Conservation (phyloP, 2,888 invertebrate genomes). For the Holacanthella duospinosa region DNA sequence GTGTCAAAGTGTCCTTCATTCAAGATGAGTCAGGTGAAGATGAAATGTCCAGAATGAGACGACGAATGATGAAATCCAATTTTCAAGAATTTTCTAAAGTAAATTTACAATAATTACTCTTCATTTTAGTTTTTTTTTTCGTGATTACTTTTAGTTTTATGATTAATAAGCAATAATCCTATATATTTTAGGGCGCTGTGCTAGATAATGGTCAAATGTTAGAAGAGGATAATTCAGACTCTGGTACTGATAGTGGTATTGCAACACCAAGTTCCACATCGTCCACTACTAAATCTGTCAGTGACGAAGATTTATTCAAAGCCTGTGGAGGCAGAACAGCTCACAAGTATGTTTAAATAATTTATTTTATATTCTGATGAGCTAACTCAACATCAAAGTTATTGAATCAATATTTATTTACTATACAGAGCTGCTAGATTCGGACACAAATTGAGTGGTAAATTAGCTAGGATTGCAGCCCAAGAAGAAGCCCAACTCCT, state of each 20-base stretch:
- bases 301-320: slow-evolving; percentile 67
- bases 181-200: slow-evolving; percentile 18
- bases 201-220: slow-evolving; percentile 21
- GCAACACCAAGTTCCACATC: not conserved
- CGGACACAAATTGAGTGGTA: slow-evolving; percentile 65
- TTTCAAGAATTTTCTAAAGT: slow-evolving; percentile 34
- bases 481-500: slow-evolving; percentile 52
- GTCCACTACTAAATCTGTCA: slow-evolving; percentile 43
- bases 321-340: slow-evolving; percentile 72
- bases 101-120: not conserved
- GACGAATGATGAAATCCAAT: slow-evolving; percentile 28
- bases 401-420: no score
- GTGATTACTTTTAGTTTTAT: no score
- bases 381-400: no score
- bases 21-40: slow-evolving; percentile 15
- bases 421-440: slow-evolving; percentile 64
- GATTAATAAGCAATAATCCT: not conserved
- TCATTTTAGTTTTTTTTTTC: no score
- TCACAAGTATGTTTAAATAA: slow-evolving; percentile 53
- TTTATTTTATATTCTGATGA: not conserved
- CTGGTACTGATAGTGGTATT: not conserved
- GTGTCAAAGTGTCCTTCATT: slow-evolving; percentile 29
- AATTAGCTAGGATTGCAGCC: slow-evolving; percentile 64
- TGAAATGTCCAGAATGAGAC: slow-evolving; percentile 27
- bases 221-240: slow-evolving; percentile 4